Evolutionary conservation across 2,888 invertebrate species (phyloP).

Genomic region (Agapetus fuscipes): DNA sequence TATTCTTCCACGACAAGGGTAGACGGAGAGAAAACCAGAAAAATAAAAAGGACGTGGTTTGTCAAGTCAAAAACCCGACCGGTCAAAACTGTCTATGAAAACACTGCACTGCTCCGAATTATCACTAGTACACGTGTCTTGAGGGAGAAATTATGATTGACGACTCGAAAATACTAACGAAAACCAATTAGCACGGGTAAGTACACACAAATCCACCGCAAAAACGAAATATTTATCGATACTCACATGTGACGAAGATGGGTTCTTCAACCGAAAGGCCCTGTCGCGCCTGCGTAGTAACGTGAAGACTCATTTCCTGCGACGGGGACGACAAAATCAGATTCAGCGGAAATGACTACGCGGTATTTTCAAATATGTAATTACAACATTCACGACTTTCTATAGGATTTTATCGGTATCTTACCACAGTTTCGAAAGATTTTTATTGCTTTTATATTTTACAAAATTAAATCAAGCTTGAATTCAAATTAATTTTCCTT

Average conservation of each 20-base stretch:
- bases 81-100: slow-evolving; percentile 33
- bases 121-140: slow-evolving; percentile 5
- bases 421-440: no score
- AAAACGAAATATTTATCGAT: slow-evolving; percentile 51
- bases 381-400: no score
- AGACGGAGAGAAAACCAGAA: no score
- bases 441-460: no score
- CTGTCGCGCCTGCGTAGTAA: slow-evolving; percentile 61
- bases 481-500: no score
- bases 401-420: no score
- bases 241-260: slow-evolving; percentile 89
- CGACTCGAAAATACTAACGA: slow-evolving; percentile 43
- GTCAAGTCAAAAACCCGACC: slow-evolving; percentile 31
- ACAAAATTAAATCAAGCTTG: no score
- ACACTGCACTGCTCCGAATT: slow-evolving; percentile 31
- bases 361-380: no score
- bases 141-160: slow-evolving; percentile 24
- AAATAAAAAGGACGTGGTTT: slow-evolving; percentile 17
- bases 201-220: slow-evolving; percentile 38
- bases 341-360: no score
- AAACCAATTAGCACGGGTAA: slow-evolving; percentile 36
- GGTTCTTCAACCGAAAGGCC: slow-evolving; percentile 78
- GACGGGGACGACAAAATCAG: slow-evolving; percentile 44
- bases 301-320: slow-evolving; percentile 48
- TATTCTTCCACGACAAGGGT: no score